These are phyloP conservation scores for Halichoeres trimaculatus DNA, from an alignment of 2,113 vertebrate species.

Conservation along the genomic window DNA sequence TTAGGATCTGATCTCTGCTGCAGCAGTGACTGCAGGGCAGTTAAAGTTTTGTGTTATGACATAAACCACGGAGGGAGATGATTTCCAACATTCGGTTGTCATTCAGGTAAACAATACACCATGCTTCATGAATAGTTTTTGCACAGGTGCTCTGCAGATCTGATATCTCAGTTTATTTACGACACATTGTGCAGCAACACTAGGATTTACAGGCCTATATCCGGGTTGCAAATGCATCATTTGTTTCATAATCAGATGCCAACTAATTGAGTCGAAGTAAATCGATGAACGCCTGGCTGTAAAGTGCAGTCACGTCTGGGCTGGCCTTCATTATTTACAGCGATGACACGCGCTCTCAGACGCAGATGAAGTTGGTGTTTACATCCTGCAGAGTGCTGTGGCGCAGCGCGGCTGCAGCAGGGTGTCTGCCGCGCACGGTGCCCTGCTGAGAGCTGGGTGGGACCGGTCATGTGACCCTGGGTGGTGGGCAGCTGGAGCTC, in stretches of 20 bases:
- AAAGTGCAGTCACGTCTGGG: background rate
- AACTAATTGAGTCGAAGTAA: background rate
- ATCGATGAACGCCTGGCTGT: background rate
- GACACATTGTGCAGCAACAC: background rate
- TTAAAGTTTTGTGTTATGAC: constrained; percentile 24
- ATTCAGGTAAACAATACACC: no score
- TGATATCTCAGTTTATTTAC: background rate
- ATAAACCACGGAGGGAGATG: background rate
- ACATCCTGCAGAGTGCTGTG: constrained; percentile 25
- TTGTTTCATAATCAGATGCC: background rate
- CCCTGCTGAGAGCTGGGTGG: constrained; percentile 40
- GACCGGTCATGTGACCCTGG: constrained; percentile 49
- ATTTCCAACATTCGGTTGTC: no score
- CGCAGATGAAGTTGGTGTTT: constrained; percentile 49
- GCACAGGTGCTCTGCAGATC: background rate
- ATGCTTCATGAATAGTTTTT: no score
- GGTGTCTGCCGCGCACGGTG: constrained; percentile 2
- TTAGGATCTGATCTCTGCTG: background rate
- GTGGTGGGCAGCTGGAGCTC: constrained; percentile 21
- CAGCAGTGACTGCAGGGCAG: constrained; percentile 11
- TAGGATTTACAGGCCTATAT: constrained; percentile 6
- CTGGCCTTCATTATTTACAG: background rate
- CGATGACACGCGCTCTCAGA: background rate
- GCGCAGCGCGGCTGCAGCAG: constrained; percentile 41
- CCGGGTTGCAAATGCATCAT: background rate